A percentile compares a stretch with the other conserved stretches of the same genome.
Conservation (phyloP, 2,888 invertebrate species). For the Pherbina coryleti region DNA sequence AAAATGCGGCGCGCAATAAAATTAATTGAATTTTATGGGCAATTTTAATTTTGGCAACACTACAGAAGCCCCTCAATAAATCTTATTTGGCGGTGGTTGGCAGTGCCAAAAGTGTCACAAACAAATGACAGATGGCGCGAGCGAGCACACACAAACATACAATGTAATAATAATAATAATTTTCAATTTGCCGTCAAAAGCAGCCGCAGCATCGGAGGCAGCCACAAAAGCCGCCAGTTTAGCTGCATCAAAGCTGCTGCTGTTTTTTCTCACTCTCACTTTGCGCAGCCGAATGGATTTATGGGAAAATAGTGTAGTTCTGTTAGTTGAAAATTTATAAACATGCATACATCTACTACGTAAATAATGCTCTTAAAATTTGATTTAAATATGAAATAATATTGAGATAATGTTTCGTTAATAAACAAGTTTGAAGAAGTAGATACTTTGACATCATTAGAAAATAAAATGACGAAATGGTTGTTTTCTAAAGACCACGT, state of each 20-base stretch:
- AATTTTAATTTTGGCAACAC: conserved; percentile 40
- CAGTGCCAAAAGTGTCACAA: conserved; percentile 20
- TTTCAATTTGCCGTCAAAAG: conserved; percentile 50
- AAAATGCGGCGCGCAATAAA: conserved; percentile 6
- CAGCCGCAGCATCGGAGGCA: conserved; percentile 32
- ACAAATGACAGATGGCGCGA: conserved; percentile 25
- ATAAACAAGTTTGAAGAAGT: no score
- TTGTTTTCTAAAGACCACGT: no score
- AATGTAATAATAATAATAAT: conserved; percentile 48
- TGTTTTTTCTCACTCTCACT: neutral
- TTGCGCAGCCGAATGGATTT: neutral
- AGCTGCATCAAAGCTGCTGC: neutral
- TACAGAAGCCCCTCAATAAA: conserved; percentile 40
- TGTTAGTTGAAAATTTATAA: no score
- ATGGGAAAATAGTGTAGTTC: no score
- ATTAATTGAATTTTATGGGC: conserved; percentile 23
- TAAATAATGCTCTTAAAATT: no score
- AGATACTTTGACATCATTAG: no score
- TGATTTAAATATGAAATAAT: neutral
- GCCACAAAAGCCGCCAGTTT: neutral
- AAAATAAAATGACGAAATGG: no score
- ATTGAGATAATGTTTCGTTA: neutral
- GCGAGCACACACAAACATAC: conserved; percentile 1
- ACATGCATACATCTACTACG: no score
- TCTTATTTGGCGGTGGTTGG: conserved; percentile 31